phyloP scores from a whole-genome alignment of 1,140 invertebrate species.

The Manduca sexta region DNA sequence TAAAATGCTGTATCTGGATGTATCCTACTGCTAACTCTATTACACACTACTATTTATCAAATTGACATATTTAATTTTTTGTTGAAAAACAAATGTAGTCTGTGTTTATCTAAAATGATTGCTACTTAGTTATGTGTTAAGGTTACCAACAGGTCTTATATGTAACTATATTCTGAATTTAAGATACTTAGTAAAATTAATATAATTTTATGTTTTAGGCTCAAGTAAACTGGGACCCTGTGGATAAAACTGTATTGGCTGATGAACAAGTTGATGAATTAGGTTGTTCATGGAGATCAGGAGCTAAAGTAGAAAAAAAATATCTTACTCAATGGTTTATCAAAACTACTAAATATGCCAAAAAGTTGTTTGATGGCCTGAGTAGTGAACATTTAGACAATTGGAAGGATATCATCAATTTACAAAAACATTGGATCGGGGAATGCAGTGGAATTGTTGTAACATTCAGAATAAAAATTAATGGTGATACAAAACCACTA shows the following conservation, averaged over 20 bases:
- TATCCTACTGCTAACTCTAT: no score
- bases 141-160: no score
- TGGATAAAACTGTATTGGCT: slow-evolving; percentile 97
- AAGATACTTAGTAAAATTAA: slow-evolving; percentile 17
- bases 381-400: slow-evolving; percentile 79
- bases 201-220: slow-evolving; percentile 68
- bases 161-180: no score
- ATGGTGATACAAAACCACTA: slow-evolving; percentile 56
- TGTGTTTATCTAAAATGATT: no score
- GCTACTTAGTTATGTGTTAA: no score
- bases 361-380: slow-evolving; percentile 85
- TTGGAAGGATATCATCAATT: slow-evolving; percentile 89
- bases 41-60: no score
- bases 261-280: slow-evolving; percentile 97
- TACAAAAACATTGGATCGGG: slow-evolving; percentile 98
- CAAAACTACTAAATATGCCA: slow-evolving; percentile 90
- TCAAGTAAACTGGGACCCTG: slow-evolving; percentile 98
- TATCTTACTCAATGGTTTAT: slow-evolving; percentile 97
- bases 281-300: slow-evolving; percentile 96
- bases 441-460: slow-evolving; percentile 88
- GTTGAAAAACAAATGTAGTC: no score
- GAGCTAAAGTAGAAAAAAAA: slow-evolving; percentile 94
- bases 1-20: no score
- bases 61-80: no score
- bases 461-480: slow-evolving; percentile 77